Evolutionary conservation across 1,140 invertebrate species (phyloP), one percentile per base, ranked within the genome.

Genomic region (Eriocheir sinensis): DNA sequence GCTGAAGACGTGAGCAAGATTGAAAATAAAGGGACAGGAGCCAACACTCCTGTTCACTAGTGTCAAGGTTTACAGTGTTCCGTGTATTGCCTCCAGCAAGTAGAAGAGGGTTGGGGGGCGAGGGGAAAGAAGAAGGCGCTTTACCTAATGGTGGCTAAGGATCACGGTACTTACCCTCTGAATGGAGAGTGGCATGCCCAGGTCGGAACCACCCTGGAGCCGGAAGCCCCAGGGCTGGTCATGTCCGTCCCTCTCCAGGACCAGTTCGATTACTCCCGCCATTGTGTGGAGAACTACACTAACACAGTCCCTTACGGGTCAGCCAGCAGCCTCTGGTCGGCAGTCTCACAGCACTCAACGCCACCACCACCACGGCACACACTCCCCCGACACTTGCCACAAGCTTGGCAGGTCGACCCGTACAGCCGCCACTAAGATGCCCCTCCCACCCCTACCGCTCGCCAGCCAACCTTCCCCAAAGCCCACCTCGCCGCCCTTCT

Each of bases 151-250:
- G n/a, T 1, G 60, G 34, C 34, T 36, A 36, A 3, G 30, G 38
- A 85, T 27, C 12, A 15, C 6, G 30, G 53, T 3, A 96, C 96
- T 98, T 98, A 99, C 99, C 98, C 98, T 98, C 96, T 98, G 99
- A 96, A 99, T 98, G 96, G 98, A 98, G 96, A 99, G 97, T 92
- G 98, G 98, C n/a, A 98, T 98, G 96, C 98, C 98, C 96, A 99
- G 97, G 97, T 99, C 99, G 95, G 98, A 97, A 95, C 99, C 99
- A 96, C 99, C 99, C 95, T 98, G 98, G 94, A 99, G 97, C 95
- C 99, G 98, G 96, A 99, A 98, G 88, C 99, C 99, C 99, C 99
- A 99, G 96, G 98, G 98, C 96, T 98, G 98, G 96, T 97, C 97
- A 95, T 97, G 97, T 96, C 97, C 97, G 96, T 98, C 98, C 96